phyloP scores from a whole-genome alignment of 2,888 invertebrate genomes.

The Coremacera marginata region DNA sequence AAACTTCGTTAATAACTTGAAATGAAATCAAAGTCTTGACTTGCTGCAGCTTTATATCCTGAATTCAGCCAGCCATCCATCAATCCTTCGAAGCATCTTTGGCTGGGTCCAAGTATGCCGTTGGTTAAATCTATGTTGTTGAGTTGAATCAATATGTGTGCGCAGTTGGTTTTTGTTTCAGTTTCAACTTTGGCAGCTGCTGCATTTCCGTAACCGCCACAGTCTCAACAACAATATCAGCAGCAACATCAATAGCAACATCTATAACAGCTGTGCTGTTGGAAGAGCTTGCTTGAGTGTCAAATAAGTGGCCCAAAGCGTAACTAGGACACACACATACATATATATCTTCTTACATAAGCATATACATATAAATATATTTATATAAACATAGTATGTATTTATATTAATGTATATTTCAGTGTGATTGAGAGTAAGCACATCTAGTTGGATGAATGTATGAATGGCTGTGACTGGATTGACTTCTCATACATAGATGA shows the following conservation, averaged over 20 bases:
- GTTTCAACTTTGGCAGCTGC: conserved; percentile 12
- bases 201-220: background rate
- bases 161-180: conserved; percentile 13
- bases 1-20: conserved; percentile 20
- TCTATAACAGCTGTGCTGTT: background rate
- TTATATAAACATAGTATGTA: background rate
- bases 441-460: background rate
- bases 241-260: background rate
- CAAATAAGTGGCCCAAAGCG: conserved; percentile 10
- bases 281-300: conserved; percentile 14
- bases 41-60: background rate
- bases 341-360: background rate
- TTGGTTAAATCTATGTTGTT: background rate
- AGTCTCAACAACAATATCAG: background rate
- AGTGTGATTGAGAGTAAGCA: background rate
- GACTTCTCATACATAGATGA: conserved; percentile 19
- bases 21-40: background rate
- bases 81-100: background rate
- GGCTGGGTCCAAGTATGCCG: background rate
- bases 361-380: background rate
- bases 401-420: background rate
- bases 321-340: background rate
- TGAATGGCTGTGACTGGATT: background rate
- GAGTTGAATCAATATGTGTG: conserved; percentile 8
- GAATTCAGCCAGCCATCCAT: too few species aligned